Conservation (phyloP, 92 coral and sea anemone species). For the Umimayanthus kanabou region DNA sequence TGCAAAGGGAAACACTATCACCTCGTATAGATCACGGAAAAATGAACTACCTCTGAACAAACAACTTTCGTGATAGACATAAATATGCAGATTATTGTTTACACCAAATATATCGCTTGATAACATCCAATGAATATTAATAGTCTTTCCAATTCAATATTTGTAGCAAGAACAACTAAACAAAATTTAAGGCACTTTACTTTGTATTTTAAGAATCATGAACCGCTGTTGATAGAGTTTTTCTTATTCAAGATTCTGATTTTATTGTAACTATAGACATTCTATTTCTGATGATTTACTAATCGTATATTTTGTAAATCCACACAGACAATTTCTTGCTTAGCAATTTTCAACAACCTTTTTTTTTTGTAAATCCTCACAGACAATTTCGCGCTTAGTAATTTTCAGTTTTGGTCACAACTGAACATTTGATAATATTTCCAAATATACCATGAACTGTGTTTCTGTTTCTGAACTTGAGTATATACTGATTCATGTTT, state of each 20-base stretch:
- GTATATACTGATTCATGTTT: not conserved
- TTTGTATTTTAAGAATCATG: too few relatives aligned
- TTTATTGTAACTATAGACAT: too few relatives aligned
- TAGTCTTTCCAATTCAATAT: too few relatives aligned
- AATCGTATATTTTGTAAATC: not conserved
- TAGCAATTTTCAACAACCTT: too few relatives aligned
- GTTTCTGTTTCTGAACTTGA: too few relatives aligned
- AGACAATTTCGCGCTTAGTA: too few relatives aligned
- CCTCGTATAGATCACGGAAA: not conserved
- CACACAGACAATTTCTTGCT: not conserved
- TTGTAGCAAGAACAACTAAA: not conserved
- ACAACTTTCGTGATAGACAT: not conserved
- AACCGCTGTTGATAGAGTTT: not conserved
- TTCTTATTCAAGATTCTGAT: too few relatives aligned
- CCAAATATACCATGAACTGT: too few relatives aligned
- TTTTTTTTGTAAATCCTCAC: not conserved
- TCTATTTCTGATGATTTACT: not conserved
- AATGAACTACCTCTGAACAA: not conserved
- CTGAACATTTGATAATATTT: too few relatives aligned
- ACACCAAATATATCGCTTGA: too few relatives aligned
- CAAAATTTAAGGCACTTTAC: too few relatives aligned
- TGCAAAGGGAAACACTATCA: not conserved
- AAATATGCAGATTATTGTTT: constrained; percentile 8
- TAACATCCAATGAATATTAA: not conserved
- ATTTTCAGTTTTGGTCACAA: too few relatives aligned